A percentile compares a stretch with the other conserved stretches of the same genome.
Evolutionary conservation across 2,888 invertebrate genomes (phyloP).

Genomic region (Tortricodes alternella): DNA sequence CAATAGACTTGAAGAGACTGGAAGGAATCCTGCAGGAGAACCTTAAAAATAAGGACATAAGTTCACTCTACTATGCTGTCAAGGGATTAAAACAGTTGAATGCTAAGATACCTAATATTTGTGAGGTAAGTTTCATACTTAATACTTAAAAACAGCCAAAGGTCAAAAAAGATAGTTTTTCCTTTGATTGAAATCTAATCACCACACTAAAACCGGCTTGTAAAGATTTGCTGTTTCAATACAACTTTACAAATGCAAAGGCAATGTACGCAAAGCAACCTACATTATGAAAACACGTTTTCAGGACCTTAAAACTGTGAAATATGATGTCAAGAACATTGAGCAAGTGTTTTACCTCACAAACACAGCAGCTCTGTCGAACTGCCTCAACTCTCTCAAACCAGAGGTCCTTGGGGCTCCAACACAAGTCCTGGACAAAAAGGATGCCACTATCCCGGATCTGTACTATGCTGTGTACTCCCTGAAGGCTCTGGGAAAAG

Average conservation of each 20-base stretch:
- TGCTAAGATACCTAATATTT: slow-evolving; percentile 81
- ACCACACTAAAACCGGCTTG: too few relatives aligned
- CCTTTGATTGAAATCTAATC: too few relatives aligned
- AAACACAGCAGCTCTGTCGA: slow-evolving; percentile 83
- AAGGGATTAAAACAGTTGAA: slow-evolving; percentile 87
- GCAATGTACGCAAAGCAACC: too few relatives aligned
- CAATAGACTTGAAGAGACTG: slow-evolving; percentile 66
- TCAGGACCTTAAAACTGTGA: slow-evolving; percentile 60
- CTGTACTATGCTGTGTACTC: slow-evolving; percentile 89
- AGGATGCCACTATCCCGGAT: slow-evolving; percentile 86
- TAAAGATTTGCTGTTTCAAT: too few relatives aligned
- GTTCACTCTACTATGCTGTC: slow-evolving; percentile 87
- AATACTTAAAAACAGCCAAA: background rate
- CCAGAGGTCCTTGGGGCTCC: slow-evolving; percentile 77
- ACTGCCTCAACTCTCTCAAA: slow-evolving; percentile 75
- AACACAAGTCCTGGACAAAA: slow-evolving; percentile 84
- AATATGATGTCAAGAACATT: slow-evolving; percentile 65
- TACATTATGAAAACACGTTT: slow-evolving; percentile 32
- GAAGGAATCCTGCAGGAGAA: slow-evolving; percentile 72
- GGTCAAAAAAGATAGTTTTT: too few relatives aligned
- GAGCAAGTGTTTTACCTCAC: slow-evolving; percentile 86
- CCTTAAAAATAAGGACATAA: slow-evolving; percentile 83
- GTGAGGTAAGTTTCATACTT: slow-evolving; percentile 77
- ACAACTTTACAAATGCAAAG: too few relatives aligned
- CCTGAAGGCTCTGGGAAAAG: slow-evolving; percentile 86